A percentile compares a stretch with the other conserved stretches of the same genome.
Evolutionary conservation across 2,113 vertebrate species (phyloP).

Genomic region (Lophotis ruficrista): DNA sequence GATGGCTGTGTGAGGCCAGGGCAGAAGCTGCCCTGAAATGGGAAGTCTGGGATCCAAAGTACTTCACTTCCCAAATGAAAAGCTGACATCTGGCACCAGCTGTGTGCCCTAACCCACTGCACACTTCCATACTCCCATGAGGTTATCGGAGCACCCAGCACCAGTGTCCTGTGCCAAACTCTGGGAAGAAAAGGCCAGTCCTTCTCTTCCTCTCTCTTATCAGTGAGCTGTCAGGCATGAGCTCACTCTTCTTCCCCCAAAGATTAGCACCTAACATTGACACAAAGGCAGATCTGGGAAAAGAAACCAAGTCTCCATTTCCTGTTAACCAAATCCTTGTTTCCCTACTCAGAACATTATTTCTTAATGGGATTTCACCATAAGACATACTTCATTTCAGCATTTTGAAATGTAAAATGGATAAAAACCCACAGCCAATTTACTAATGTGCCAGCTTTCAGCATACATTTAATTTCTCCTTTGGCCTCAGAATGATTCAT

Average conservation of each 20-base stretch:
- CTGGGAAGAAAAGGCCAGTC: neutral
- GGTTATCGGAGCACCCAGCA: neutral
- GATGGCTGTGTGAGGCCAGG: neutral
- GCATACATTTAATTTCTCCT: slow-evolving; percentile 29
- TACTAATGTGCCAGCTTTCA: neutral
- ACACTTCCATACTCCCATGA: accelerated
- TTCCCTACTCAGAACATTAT: neutral
- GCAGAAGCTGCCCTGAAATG: neutral
- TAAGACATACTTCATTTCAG: neutral
- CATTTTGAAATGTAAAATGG: neutral
- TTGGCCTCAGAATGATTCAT: slow-evolving; percentile 41
- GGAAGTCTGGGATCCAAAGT: neutral
- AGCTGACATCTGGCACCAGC: neutral
- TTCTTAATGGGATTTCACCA: neutral
- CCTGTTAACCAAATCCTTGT: slow-evolving; percentile 2
- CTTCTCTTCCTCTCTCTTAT: neutral
- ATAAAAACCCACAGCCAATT: slow-evolving; percentile 24
- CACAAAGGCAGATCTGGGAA: neutral
- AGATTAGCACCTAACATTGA: accelerated
- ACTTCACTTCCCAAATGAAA: neutral
- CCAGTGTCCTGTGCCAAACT: accelerated
- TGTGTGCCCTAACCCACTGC: neutral
- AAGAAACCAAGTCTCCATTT: neutral
- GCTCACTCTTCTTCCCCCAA: neutral
- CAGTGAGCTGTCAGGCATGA: accelerated